Conservation (phyloP, 2,888 invertebrate species). For the Eupithecia centaureata region DNA sequence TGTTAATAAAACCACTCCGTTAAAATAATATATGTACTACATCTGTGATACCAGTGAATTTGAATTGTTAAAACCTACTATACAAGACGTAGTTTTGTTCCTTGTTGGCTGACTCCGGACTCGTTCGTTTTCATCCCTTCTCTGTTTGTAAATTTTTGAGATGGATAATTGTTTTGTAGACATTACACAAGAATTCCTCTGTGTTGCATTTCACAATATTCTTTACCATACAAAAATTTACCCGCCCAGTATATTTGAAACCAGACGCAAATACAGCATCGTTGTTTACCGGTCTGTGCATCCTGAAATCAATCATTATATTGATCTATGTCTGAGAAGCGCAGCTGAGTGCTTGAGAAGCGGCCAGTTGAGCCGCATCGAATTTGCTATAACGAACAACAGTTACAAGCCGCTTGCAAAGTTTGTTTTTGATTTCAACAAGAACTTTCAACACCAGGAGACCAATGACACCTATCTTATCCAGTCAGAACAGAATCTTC, state of each 20-base stretch:
- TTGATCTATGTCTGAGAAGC: constrained; percentile 81
- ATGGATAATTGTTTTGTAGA: constrained; percentile 81
- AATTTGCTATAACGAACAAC: constrained; percentile 75
- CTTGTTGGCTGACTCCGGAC: too few species aligned
- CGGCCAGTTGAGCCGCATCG: constrained; percentile 78
- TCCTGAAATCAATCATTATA: constrained; percentile 86
- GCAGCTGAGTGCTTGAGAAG: constrained; percentile 77
- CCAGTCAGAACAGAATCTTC: constrained; percentile 84
- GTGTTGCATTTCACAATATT: constrained; percentile 86
- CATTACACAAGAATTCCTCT: constrained; percentile 86
- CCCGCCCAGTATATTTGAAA: constrained; percentile 85
- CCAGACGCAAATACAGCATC: constrained; percentile 85
- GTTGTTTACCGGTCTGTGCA: constrained; percentile 85
- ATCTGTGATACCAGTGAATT: too few species aligned
- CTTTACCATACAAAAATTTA: constrained; percentile 85
- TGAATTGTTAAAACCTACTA: too few species aligned
- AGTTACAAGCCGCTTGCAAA: constrained; percentile 57
- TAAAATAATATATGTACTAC: too few species aligned
- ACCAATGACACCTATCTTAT: constrained; percentile 85
- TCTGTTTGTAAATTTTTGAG: background rate
- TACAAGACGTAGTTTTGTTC: too few species aligned
- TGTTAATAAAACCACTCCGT: too few species aligned
- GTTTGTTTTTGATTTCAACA: constrained; percentile 70
- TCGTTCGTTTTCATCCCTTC: too few species aligned
- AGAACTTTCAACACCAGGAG: constrained; percentile 56